Conservation (phyloP, 2,888 invertebrate genomes). For the Pammene aurita region DNA sequence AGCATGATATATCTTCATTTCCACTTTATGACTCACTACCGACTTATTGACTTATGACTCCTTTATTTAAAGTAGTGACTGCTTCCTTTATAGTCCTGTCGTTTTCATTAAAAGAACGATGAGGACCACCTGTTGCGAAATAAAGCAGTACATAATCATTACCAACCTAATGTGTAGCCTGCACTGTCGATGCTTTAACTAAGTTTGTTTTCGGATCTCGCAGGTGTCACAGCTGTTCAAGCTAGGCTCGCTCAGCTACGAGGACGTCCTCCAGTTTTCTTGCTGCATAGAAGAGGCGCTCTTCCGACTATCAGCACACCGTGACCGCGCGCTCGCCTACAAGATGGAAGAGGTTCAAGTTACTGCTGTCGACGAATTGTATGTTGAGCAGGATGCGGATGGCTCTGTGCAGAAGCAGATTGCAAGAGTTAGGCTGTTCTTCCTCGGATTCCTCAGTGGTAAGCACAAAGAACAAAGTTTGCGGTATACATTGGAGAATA, state of each 20-base stretch:
- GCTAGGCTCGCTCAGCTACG: slow-evolving; percentile 94
- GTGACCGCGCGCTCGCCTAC: slow-evolving; percentile 94
- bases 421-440: slow-evolving; percentile 97
- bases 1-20: no score
- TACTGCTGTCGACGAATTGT: slow-evolving; percentile 95
- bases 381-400: slow-evolving; percentile 93
- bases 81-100: no score
- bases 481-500: no score
- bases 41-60: no score
- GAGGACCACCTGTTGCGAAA: no score
- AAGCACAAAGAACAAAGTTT: no score
- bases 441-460: slow-evolving; percentile 97
- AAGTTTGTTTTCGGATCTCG: neutral
- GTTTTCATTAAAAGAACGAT: no score
- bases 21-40: no score
- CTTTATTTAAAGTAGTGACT: no score
- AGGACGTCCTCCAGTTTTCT: slow-evolving; percentile 96
- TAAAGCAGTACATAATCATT: no score
- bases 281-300: slow-evolving; percentile 96
- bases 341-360: slow-evolving; percentile 98
- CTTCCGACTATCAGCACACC: slow-evolving; percentile 91
- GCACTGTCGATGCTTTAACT: neutral
- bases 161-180: no score
- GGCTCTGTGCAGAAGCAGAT: slow-evolving; percentile 95
- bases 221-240: slow-evolving; percentile 96